These are phyloP conservation scores for Trematocara stigmaticum DNA, from an alignment of 2,113 vertebrate genomes.

Conservation along the genomic window DNA sequence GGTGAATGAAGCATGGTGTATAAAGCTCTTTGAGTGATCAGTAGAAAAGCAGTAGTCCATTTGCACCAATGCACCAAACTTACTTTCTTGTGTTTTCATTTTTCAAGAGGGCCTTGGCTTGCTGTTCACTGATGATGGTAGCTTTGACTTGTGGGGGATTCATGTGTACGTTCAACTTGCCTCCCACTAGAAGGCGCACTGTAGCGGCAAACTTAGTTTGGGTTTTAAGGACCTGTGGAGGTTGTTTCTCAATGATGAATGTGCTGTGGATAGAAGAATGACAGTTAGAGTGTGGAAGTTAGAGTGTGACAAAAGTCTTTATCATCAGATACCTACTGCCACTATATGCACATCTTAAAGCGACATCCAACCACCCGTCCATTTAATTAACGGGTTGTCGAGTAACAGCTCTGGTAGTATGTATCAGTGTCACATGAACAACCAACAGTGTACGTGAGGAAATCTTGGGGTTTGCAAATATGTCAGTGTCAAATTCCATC, in stretches of 20 bases:
- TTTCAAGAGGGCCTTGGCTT: conserved; percentile 91
- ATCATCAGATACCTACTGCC: neutral
- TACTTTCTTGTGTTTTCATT: conserved; percentile 89
- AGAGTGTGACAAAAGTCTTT: neutral
- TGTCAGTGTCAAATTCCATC: neutral
- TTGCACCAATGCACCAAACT: conserved; percentile 8
- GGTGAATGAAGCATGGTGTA: neutral
- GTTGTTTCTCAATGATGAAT: conserved; percentile 98
- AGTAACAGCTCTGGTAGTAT: neutral
- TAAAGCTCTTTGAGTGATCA: neutral
- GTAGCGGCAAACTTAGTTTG: conserved; percentile 97
- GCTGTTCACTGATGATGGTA: conserved; percentile 95
- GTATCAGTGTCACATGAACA: neutral
- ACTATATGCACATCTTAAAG: neutral
- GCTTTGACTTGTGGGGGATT: conserved; percentile 97
- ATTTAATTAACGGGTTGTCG: neutral
- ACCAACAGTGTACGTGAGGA: neutral
- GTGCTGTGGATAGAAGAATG: conserved; percentile 73
- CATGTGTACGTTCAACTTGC: conserved; percentile 97
- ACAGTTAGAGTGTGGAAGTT: neutral
- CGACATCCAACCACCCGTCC: neutral
- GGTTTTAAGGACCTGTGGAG: conserved; percentile 95
- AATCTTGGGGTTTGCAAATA: neutral
- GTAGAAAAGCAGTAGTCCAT: neutral
- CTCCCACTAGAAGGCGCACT: conserved; percentile 90